Conservation (phyloP, 64 coral and sea anemone genomes). For the Hydrozoanthus tunicans region DNA sequence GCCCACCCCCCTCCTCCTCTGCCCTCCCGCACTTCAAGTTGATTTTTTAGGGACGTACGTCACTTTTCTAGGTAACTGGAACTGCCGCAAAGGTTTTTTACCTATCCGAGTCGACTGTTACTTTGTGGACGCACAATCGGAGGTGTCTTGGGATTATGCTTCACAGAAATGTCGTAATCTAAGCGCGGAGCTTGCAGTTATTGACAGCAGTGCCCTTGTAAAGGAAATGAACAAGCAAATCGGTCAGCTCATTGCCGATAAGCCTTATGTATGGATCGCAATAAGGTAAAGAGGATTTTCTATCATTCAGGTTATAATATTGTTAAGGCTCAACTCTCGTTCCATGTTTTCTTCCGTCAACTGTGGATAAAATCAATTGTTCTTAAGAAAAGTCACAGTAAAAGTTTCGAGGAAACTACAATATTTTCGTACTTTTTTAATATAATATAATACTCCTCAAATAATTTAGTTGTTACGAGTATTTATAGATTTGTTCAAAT, state of each 20-base stretch:
- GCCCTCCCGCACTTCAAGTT: no score
- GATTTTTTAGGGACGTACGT: background rate
- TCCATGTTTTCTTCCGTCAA: no score
- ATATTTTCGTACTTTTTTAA: no score
- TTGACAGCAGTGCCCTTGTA: background rate
- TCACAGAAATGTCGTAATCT: background rate
- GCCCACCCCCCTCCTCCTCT: no score
- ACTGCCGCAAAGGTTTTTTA: background rate
- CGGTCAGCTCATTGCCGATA: slow-evolving; percentile 10
- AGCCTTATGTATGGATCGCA: slow-evolving; percentile 17
- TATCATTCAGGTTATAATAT: no score
- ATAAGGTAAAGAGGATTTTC: background rate
- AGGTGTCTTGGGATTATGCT: slow-evolving; percentile 5
- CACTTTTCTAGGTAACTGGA: background rate
- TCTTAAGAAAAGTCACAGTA: no score
- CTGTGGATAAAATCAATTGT: no score
- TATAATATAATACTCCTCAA: no score
- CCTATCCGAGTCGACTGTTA: slow-evolving; percentile 11
- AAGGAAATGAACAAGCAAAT: slow-evolving; percentile 28
- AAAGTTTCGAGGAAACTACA: no score
- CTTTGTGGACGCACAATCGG: background rate
- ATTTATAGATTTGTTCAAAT: no score
- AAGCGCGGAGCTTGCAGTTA: background rate
- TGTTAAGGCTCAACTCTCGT: no score
- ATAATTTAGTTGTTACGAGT: no score